A percentile compares a stretch with the other conserved stretches of the same genome.
phyloP scores from a whole-genome alignment of 2,113 vertebrate species.

The Elaphurus davidianus region DNA sequence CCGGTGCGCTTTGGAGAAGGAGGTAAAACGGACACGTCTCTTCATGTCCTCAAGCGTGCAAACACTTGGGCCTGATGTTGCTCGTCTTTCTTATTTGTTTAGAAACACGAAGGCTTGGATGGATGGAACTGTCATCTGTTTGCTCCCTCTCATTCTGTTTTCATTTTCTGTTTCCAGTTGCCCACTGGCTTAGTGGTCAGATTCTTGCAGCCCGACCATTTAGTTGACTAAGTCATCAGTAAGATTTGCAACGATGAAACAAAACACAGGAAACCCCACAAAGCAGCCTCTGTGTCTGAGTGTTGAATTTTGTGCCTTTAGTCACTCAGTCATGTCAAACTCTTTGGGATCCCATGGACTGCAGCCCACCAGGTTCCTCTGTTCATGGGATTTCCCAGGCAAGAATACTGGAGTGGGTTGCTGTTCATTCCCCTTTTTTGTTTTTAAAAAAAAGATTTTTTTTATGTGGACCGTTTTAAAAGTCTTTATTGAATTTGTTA shows the following conservation, averaged over 20 bases:
- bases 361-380: background rate
- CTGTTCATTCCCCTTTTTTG: background rate
- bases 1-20: background rate
- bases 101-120: conserved; percentile 28
- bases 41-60: background rate
- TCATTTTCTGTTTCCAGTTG: background rate
- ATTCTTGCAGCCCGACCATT: background rate
- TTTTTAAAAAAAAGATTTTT: background rate
- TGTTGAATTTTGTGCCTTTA: background rate
- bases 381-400: background rate
- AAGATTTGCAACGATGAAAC: background rate
- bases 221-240: background rate
- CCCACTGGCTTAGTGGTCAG: background rate
- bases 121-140: conserved; percentile 3
- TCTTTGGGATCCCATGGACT: background rate
- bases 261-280: background rate
- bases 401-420: background rate
- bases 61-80: background rate
- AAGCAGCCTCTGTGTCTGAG: background rate
- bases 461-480: background rate
- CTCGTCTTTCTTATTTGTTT: background rate
- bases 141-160: background rate
- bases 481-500: background rate
- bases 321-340: background rate
- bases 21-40: background rate